Percentiles rank a stretch among this genome's conserved stretches.
These are phyloP conservation scores for Drosophila pachea DNA, from an alignment of 1,140 invertebrate genomes.

Conservation along the genomic window DNA sequence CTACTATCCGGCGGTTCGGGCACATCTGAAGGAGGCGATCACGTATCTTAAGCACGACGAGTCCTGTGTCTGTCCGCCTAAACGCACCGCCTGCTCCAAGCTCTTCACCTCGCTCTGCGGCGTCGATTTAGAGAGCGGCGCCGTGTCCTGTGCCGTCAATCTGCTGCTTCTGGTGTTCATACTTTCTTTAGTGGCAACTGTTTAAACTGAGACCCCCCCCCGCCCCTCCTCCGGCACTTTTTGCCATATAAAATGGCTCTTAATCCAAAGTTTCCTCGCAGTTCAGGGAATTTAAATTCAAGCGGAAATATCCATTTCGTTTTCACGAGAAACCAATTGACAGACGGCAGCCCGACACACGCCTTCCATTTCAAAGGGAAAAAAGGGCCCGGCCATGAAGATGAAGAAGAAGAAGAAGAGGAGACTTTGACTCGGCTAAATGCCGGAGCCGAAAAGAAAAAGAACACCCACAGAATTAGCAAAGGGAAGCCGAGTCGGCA, in stretches of 20 bases:
- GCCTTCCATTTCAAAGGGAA: slow-evolving; percentile 37
- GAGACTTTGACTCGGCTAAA: slow-evolving; percentile 27
- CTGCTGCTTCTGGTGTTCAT: too few species aligned
- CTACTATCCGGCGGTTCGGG: slow-evolving; percentile 28
- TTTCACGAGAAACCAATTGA: slow-evolving; percentile 36
- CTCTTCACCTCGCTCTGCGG: slow-evolving; percentile 37
- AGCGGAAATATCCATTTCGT: slow-evolving; percentile 15
- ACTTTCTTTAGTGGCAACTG: too few species aligned
- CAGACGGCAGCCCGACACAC: slow-evolving; percentile 1
- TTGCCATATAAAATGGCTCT: too few species aligned
- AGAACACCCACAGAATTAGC: slow-evolving; percentile 48
- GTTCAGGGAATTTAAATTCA: slow-evolving; percentile 25
- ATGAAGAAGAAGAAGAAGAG: neutral
- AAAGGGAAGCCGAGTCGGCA: slow-evolving; percentile 4
- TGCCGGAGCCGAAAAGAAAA: slow-evolving; percentile 11
- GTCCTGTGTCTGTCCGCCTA: slow-evolving; percentile 24
- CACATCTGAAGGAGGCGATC: neutral
- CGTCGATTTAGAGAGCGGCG: slow-evolving; percentile 16
- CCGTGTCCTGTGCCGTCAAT: too few species aligned
- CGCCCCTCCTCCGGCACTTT: too few species aligned
- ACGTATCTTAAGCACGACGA: neutral
- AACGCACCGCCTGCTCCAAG: slow-evolving; percentile 20
- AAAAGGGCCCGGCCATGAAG: slow-evolving; percentile 7
- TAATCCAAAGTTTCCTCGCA: too few species aligned
- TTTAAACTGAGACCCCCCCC: too few species aligned